Conservation (phyloP, 2,113 vertebrate species). For the Siniperca chuatsi region DNA sequence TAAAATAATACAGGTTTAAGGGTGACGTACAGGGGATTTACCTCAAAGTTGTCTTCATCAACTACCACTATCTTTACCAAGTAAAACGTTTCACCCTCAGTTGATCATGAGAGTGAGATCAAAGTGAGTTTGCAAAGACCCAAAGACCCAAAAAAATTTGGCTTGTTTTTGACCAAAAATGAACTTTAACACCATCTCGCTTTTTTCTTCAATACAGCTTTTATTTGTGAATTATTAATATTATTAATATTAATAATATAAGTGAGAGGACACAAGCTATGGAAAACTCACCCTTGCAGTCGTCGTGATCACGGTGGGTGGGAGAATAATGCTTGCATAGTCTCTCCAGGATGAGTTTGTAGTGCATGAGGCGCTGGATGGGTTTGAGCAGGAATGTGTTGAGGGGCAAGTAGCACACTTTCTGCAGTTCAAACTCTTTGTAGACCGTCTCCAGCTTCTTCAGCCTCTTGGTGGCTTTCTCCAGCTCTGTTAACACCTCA, state of each 20-base stretch:
- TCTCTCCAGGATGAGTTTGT: constrained; percentile 91
- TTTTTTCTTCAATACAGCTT: too few species aligned
- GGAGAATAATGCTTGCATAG: constrained; percentile 88
- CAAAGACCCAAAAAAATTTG: too few species aligned
- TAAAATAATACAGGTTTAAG: not conserved
- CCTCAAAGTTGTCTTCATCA: too few species aligned
- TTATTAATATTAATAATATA: not conserved
- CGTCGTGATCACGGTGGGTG: constrained; percentile 84
- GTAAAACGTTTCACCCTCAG: too few species aligned
- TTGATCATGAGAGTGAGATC: too few species aligned
- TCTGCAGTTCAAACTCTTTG: constrained; percentile 96
- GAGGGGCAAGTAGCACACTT: constrained; percentile 96
- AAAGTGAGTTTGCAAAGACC: too few species aligned
- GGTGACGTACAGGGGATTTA: not conserved
- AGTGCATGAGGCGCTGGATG: constrained; percentile 94
- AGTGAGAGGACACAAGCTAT: fast-evolving
- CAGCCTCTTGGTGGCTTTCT: constrained; percentile 88
- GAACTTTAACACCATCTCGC: too few species aligned
- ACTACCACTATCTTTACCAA: too few species aligned
- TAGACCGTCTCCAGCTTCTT: constrained; percentile 92
- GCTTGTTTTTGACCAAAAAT: too few species aligned
- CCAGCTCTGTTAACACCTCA: constrained; percentile 91
- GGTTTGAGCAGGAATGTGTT: constrained; percentile 96
- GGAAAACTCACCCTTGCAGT: constrained; percentile 88
- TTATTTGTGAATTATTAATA: too few species aligned